These are phyloP conservation scores for Rhipidura dahli DNA, from an alignment of 2,113 vertebrate genomes.

Conservation along the genomic window DNA sequence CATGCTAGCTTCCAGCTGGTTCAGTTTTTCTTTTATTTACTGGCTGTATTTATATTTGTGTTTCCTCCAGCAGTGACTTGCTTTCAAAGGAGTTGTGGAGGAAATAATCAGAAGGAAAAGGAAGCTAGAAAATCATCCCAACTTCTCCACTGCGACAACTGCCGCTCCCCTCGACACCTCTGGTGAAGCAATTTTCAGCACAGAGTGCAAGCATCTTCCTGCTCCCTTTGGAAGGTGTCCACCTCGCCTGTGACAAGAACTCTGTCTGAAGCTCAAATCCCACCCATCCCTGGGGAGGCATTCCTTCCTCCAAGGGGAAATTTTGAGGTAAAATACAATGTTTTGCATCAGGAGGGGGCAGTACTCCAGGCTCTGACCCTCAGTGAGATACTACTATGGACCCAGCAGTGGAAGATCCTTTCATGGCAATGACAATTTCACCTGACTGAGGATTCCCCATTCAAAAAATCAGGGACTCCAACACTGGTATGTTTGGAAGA, in stretches of 20 bases:
- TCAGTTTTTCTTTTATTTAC: not conserved
- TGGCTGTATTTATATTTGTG: not conserved
- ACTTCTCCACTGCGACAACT: not conserved
- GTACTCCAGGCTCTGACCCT: not conserved
- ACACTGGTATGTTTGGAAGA: not conserved
- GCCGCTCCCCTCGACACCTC: not conserved
- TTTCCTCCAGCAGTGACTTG: not conserved
- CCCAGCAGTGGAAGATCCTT: not conserved
- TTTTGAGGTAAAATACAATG: not conserved
- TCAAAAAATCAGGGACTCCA: not conserved
- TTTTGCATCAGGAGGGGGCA: not conserved
- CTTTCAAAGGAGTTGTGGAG: not conserved
- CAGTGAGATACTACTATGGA: not conserved
- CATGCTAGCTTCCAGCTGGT: constrained; percentile 19
- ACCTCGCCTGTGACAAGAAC: not conserved
- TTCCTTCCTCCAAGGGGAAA: not conserved
- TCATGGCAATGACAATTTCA: not conserved
- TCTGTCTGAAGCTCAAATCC: not conserved
- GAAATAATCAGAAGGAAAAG: not conserved
- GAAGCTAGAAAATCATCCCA: not conserved
- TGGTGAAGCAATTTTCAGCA: not conserved
- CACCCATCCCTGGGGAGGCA: not conserved
- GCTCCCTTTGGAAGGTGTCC: not conserved
- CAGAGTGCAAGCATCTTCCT: not conserved
- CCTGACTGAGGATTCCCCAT: not conserved